A percentile compares a stretch with the other conserved stretches of the same genome.
These are phyloP conservation scores for Chionoecetes opilio DNA, from an alignment of 1,140 invertebrate genomes.

Conservation along the genomic window DNA sequence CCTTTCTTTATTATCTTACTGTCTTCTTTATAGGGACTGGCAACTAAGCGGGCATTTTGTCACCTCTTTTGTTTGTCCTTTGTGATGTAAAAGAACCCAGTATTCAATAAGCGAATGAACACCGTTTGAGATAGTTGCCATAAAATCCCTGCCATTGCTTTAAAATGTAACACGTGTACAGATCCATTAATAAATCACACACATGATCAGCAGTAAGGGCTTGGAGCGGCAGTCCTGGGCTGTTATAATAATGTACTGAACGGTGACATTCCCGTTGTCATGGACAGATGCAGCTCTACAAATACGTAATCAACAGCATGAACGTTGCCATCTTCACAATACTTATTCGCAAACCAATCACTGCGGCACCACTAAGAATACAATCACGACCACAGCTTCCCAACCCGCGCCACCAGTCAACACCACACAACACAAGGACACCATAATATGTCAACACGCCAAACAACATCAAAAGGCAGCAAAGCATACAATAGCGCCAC, in stretches of 20 bases:
- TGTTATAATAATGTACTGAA: not conserved
- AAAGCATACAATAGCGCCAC: not conserved
- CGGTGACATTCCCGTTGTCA: not conserved
- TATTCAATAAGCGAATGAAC: conserved; percentile 5
- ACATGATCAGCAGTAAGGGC: not conserved
- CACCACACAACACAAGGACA: not conserved
- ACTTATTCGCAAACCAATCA: not conserved
- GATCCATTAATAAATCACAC: not conserved
- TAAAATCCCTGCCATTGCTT: not conserved
- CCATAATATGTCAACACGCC: not conserved
- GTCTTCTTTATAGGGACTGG: no score
- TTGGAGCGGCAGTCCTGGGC: not conserved
- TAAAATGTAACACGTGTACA: not conserved
- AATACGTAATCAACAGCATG: no score
- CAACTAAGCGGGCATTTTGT: no score
- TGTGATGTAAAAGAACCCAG: no score
- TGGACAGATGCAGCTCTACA: no score
- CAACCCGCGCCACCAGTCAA: not conserved
- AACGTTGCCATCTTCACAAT: not conserved
- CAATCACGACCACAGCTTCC: not conserved
- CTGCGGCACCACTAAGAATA: not conserved
- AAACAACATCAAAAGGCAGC: not conserved
- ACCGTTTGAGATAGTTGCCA: not conserved
- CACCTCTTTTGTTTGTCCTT: no score
- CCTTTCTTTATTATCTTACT: no score